Conservation (phyloP, 2,113 vertebrate species). For the Corvus cornix region DNA sequence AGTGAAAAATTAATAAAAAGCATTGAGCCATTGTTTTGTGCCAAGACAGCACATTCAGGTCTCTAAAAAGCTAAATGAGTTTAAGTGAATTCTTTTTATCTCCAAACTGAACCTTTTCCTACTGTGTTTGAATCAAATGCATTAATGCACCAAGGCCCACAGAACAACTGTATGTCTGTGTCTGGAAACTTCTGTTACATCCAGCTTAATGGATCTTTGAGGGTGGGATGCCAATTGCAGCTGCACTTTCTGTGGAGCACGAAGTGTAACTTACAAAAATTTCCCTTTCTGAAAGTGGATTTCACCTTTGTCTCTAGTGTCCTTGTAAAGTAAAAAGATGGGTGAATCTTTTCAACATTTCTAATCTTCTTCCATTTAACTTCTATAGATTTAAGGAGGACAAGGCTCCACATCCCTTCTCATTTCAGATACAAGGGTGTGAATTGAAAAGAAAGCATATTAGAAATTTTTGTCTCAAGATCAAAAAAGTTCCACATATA, state of each 20-base stretch:
- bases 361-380: neutral
- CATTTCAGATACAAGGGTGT: neutral
- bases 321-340: neutral
- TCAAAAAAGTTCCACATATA: neutral
- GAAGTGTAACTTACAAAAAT: neutral
- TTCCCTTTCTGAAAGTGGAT: neutral
- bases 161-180: neutral
- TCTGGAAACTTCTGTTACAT: constrained; percentile 8
- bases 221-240: neutral
- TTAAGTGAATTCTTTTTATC: constrained; percentile 34
- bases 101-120: constrained; percentile 31
- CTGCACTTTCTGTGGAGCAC: neutral
- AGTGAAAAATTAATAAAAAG: no score
- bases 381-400: neutral
- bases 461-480: neutral
- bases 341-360: neutral
- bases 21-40: neutral
- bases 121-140: constrained; percentile 57
- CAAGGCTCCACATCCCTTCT: neutral
- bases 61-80: constrained; percentile 18
- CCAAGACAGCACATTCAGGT: constrained; percentile 25
- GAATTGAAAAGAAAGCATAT: neutral
- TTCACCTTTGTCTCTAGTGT: neutral
- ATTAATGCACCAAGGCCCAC: constrained; percentile 25
- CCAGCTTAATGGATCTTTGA: neutral